A percentile compares a stretch with the other conserved stretches of the same genome.
phyloP scores from a whole-genome alignment of 2,888 invertebrate species.

The Drosophila histrio region DNA sequence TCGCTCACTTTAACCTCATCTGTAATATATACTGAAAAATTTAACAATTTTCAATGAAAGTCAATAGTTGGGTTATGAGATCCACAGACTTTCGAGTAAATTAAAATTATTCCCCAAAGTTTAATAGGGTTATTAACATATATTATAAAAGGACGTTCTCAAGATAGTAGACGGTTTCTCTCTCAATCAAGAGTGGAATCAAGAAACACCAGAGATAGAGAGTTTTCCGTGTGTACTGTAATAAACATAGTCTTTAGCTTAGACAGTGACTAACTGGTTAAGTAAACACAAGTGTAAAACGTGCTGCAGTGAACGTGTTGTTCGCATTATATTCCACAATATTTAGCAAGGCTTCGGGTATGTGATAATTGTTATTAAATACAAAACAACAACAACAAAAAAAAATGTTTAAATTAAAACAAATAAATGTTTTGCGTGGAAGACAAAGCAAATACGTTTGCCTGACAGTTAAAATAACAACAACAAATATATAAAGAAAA shows the following conservation, averaged over 20 bases:
- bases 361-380: slow-evolving; percentile 25
- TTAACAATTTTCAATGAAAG: background rate
- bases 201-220: no score
- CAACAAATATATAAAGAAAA: slow-evolving; percentile 27
- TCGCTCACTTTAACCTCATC: background rate
- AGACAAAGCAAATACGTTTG: slow-evolving; percentile 53
- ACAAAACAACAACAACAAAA: slow-evolving; percentile 3
- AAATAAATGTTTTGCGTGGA: slow-evolving; percentile 41
- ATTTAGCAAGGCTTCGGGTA: slow-evolving; percentile 3
- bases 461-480: slow-evolving; percentile 38
- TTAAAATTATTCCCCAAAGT: no score
- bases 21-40: background rate
- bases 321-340: slow-evolving; percentile 8
- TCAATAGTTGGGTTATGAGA: background rate
- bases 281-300: slow-evolving; percentile 36
- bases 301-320: slow-evolving; percentile 42
- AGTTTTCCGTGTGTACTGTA: no score
- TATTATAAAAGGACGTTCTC: no score
- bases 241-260: background rate
- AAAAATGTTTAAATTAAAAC: slow-evolving; percentile 19
- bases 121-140: no score
- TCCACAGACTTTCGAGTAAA: no score
- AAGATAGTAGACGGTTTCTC: no score
- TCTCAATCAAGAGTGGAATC: no score
- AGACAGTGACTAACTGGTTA: slow-evolving; percentile 8